phyloP scores from a whole-genome alignment of 2,797 vertebrate genomes.

The Podargus strigoides region DNA sequence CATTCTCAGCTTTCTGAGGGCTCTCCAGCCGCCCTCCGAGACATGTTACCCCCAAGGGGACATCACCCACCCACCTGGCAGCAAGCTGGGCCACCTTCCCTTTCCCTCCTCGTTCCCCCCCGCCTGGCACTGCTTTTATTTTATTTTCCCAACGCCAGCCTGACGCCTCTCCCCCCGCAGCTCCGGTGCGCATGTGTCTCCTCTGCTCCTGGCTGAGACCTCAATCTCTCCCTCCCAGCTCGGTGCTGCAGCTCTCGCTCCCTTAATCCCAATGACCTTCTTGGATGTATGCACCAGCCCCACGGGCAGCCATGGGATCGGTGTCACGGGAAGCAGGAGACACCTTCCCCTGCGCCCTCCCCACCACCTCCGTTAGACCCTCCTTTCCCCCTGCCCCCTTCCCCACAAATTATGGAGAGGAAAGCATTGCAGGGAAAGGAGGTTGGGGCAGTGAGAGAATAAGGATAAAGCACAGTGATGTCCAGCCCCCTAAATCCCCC shows the following conservation, averaged over 20 bases:
- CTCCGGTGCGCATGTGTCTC: not conserved
- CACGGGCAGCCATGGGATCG: not conserved
- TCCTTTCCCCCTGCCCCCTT: not conserved
- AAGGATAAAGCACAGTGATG: not conserved
- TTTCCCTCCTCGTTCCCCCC: not conserved
- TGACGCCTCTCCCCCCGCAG: not conserved
- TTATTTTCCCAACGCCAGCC: not conserved
- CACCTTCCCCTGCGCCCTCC: not conserved
- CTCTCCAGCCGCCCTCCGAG: not conserved
- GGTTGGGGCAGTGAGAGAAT: not conserved
- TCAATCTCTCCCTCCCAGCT: conserved; percentile 40
- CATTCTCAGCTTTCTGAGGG: not conserved
- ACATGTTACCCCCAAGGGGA: not conserved
- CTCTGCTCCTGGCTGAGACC: conserved; percentile 50
- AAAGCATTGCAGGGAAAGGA: not conserved
- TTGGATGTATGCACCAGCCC: not conserved
- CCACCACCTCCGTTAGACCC: not conserved
- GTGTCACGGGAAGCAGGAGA: not conserved
- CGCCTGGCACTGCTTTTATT: not conserved
- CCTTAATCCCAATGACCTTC: conserved; percentile 70
- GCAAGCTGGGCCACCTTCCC: not conserved
- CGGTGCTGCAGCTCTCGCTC: conserved; percentile 30
- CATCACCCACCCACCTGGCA: not conserved
- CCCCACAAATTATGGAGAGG: not conserved
- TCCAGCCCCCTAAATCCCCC: not conserved